Evolutionary conservation across 2,113 vertebrate genomes (phyloP).

Genomic region (Clupea harengus): DNA sequence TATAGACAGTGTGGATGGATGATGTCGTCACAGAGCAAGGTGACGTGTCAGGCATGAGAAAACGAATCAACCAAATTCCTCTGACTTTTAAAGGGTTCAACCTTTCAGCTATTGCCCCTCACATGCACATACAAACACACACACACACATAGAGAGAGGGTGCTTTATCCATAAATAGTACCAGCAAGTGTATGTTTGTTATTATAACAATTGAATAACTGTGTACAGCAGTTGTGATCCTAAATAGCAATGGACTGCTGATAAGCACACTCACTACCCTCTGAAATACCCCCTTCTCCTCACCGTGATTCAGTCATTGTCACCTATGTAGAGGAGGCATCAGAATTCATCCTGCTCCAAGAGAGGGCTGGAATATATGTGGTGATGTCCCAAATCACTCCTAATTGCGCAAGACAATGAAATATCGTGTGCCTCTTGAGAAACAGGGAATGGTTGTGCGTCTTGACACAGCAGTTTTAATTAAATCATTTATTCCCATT

Average conservation of each 20-base stretch:
- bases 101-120: neutral
- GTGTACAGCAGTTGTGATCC: too few species aligned
- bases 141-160: neutral
- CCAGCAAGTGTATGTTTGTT: too few species aligned
- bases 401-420: slow-evolving; percentile 4
- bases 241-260: too few species aligned
- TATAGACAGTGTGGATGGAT: neutral
- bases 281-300: too few species aligned
- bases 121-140: neutral
- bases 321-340: neutral
- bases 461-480: slow-evolving; percentile 1
- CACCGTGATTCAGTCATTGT: too few species aligned
- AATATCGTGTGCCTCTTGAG: neutral
- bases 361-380: neutral
- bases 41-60: neutral
- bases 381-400: neutral
- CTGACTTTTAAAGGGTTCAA: neutral
- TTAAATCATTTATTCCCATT: slow-evolving; percentile 16
- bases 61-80: neutral
- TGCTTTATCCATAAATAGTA: too few species aligned
- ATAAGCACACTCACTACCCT: too few species aligned
- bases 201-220: too few species aligned
- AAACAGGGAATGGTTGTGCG: neutral
- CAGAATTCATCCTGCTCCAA: neutral
- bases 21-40: neutral